Percentiles rank a stretch among this genome's conserved stretches.
These are phyloP conservation scores for Catostomus latipinnis DNA, from an alignment of 2,797 vertebrate species.

Conservation along the genomic window DNA sequence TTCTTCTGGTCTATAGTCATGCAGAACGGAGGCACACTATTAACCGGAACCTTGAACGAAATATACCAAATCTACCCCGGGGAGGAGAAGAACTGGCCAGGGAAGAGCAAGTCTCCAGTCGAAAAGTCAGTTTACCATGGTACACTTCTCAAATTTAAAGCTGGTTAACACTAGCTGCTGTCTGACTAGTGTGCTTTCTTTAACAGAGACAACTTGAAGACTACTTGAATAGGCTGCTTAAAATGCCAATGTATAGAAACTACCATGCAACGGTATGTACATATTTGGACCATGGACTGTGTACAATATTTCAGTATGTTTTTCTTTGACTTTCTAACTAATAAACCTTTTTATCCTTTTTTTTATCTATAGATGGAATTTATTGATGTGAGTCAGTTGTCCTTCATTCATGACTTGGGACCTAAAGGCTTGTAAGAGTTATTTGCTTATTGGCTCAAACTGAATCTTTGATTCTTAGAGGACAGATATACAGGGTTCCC, in stretches of 20 bases:
- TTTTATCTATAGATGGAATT: conserved; percentile 88
- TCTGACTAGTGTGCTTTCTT: conserved; percentile 49
- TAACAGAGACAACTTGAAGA: conserved; percentile 94
- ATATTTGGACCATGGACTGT: neutral
- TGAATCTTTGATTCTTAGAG: neutral
- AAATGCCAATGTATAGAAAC: conserved; percentile 92
- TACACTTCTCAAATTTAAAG: neutral
- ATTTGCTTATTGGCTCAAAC: neutral
- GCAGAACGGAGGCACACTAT: conserved; percentile 86
- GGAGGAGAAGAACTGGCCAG: conserved; percentile 83
- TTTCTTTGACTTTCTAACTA: neutral
- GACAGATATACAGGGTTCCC: neutral
- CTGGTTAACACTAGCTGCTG: neutral
- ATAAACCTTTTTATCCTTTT: neutral
- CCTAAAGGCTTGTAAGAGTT: conserved; percentile 94
- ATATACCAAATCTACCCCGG: conserved; percentile 88
- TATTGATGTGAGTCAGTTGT: conserved; percentile 92
- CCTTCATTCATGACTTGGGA: conserved; percentile 95
- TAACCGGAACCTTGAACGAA: conserved; percentile 74
- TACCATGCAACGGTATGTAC: conserved; percentile 87
- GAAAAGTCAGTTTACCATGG: conserved; percentile 77
- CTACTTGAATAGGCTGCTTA: conserved; percentile 92
- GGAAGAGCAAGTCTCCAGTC: conserved; percentile 90
- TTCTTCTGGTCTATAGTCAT: conserved; percentile 76
- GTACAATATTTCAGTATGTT: neutral